phyloP scores from a whole-genome alignment of 2,113 vertebrate species.

The Indicator indicator region DNA sequence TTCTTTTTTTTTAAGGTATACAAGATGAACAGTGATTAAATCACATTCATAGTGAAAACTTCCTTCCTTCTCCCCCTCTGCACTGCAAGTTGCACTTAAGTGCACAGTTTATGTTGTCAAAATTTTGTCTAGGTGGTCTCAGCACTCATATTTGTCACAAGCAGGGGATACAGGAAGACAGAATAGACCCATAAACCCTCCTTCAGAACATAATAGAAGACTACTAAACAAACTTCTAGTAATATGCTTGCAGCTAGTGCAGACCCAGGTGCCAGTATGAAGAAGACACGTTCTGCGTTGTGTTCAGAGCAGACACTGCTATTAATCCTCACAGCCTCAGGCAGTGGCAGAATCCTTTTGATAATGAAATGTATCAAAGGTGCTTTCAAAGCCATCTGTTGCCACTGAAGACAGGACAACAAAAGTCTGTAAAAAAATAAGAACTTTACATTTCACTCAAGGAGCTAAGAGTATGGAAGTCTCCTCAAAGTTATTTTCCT shows the following conservation, averaged over 20 bases:
- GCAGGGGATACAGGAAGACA: neutral
- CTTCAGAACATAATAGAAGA: neutral
- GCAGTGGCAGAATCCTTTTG: neutral
- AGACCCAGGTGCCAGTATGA: neutral
- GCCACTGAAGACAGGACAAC: neutral
- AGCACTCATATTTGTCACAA: neutral
- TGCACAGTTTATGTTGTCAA: neutral
- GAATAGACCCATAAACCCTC: neutral
- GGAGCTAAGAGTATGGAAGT: neutral
- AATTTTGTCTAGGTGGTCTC: neutral
- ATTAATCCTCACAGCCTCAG: neutral
- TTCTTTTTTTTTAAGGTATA: neutral
- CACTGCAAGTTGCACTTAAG: neutral
- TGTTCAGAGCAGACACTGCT: neutral
- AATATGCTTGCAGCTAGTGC: neutral
- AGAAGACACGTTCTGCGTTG: neutral
- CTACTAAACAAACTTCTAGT: neutral
- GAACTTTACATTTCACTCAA: neutral
- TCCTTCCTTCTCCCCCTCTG: neutral
- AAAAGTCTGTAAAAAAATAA: neutral
- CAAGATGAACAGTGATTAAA: neutral
- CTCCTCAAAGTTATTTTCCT: neutral
- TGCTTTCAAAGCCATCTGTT: neutral
- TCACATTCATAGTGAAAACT: neutral
- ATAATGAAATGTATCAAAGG: neutral